These are phyloP conservation scores for Punctoribates punctum DNA, from an alignment of 2,888 invertebrate species.

Conservation along the genomic window DNA sequence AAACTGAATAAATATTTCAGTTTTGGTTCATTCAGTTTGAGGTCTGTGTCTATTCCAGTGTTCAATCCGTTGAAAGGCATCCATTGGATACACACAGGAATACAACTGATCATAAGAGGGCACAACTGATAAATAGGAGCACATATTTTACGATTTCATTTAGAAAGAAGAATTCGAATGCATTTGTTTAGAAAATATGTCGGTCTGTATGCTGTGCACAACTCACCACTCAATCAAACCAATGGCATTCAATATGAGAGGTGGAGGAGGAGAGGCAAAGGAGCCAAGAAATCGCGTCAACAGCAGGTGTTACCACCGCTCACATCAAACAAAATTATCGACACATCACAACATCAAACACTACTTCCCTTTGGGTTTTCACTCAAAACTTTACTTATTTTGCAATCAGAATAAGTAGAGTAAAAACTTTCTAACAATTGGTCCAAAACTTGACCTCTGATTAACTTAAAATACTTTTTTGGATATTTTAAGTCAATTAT, in stretches of 20 bases:
- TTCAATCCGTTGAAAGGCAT: neutral
- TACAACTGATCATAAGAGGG: neutral
- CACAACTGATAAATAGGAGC: slow-evolving; percentile 8
- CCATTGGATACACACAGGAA: neutral
- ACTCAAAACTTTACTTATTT: neutral
- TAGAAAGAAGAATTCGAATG: slow-evolving; percentile 14
- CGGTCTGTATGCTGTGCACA: slow-evolving; percentile 2
- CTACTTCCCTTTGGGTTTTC: neutral
- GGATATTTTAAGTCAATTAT: no score
- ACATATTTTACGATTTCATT: slow-evolving; percentile 23
- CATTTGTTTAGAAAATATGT: slow-evolving; percentile 17
- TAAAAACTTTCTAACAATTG: no score
- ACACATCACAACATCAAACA: neutral
- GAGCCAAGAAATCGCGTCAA: slow-evolving; percentile 14
- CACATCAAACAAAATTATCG: slow-evolving; percentile 19
- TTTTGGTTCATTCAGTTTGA: neutral
- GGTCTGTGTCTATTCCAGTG: neutral
- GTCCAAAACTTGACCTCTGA: no score
- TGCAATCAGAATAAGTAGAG: no score
- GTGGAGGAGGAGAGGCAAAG: neutral
- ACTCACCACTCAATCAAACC: slow-evolving; percentile 14
- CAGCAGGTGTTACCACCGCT: slow-evolving; percentile 33
- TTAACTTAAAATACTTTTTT: no score
- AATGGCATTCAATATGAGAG: no score
- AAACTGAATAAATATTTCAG: slow-evolving; percentile 32